Evolutionary conservation across 2,888 invertebrate species (phyloP).

Genomic region (Sisyra terminalis): DNA sequence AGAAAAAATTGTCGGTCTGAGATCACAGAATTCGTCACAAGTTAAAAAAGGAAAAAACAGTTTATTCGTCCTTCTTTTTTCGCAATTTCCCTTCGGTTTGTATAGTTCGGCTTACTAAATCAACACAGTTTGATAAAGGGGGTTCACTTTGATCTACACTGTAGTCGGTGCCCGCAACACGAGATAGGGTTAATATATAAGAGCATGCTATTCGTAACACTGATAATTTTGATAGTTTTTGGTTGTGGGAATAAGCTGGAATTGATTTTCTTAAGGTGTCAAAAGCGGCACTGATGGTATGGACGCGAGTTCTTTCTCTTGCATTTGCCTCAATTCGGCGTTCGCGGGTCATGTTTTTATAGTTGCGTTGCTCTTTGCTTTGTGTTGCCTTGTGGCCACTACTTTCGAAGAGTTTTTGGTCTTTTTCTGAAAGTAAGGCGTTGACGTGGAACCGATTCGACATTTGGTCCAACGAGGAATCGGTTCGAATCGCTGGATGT

Average conservation of each 20-base stretch:
- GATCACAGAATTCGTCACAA: no score
- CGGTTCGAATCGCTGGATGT: constrained; percentile 29
- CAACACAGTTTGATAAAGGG: constrained; percentile 60
- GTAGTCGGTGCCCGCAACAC: constrained; percentile 54
- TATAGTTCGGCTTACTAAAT: constrained; percentile 78
- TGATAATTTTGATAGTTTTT: constrained; percentile 84
- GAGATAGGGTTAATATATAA: constrained; percentile 76
- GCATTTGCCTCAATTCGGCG: constrained; percentile 89
- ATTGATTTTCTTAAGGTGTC: constrained; percentile 72
- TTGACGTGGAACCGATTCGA: constrained; percentile 7
- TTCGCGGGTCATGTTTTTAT: constrained; percentile 91
- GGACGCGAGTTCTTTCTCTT: constrained; percentile 79
- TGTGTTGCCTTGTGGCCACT: constrained; percentile 7
- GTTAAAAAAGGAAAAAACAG: no score
- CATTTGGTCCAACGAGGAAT: constrained; percentile 11
- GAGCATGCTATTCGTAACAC: constrained; percentile 86
- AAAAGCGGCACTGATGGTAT: constrained; percentile 91
- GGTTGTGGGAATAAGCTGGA: constrained; percentile 83
- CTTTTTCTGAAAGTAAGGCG: constrained; percentile 4
- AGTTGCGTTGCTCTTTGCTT: constrained; percentile 64
- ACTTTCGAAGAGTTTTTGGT: background rate
- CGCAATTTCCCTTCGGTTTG: constrained; percentile 82
- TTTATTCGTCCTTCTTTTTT: constrained; percentile 61
- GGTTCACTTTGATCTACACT: constrained; percentile 39
- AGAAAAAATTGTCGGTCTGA: no score